Percentiles rank a stretch among this genome's conserved stretches.
phyloP scores from a whole-genome alignment of 2,113 vertebrate genomes.

The Ceratotherium simum region DNA sequence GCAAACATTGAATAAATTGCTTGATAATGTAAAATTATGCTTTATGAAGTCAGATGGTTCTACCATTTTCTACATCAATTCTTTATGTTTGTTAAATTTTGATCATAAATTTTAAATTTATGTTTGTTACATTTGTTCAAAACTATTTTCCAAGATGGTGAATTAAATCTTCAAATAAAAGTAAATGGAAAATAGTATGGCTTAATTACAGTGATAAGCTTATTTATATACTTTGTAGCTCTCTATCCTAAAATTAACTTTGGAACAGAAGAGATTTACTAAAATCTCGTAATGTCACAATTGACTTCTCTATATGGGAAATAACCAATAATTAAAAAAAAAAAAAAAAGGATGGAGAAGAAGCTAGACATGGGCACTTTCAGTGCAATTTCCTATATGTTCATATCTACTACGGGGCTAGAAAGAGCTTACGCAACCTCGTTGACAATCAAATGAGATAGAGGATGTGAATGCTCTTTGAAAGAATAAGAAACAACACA shows the following conservation, averaged over 20 bases:
- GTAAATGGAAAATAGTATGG: not conserved
- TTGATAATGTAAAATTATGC: not conserved
- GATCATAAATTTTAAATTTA: too few relatives aligned
- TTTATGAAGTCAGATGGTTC: not conserved
- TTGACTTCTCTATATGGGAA: not conserved
- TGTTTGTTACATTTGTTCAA: not conserved
- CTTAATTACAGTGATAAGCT: not conserved
- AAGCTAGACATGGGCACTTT: not conserved
- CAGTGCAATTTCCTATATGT: not conserved
- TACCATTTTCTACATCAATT: not conserved
- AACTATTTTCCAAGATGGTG: not conserved
- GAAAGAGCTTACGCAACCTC: not conserved
- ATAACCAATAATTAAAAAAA: not conserved
- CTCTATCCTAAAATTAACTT: not conserved
- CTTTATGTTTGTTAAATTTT: not conserved
- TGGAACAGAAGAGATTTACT: not conserved
- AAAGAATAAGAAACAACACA: not conserved
- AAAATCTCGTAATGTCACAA: not conserved
- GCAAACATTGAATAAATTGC: not conserved
- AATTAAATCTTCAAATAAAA: constrained; percentile 6
- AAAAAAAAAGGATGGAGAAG: not conserved
- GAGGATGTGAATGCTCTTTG: not conserved
- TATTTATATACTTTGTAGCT: not conserved
- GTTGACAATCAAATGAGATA: not conserved
- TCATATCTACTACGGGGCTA: not conserved